Base-by-base conservation (phyloP, 2,113 vertebrate species). In the Albula goreensis region DNA sequence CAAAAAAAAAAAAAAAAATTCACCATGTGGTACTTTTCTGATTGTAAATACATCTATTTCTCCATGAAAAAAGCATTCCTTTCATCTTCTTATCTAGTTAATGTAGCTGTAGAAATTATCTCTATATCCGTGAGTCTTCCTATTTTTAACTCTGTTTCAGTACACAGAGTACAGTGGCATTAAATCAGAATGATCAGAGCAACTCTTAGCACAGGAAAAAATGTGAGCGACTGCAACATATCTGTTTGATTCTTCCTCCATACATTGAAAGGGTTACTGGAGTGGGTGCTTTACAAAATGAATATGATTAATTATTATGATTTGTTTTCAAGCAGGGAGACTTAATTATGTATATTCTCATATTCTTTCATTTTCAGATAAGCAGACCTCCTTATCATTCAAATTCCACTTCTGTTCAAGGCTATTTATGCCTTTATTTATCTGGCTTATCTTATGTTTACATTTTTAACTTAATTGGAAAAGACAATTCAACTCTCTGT, bases 151-250 rank as follows among this genome's bases (percentile, higher is more conserved):
- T 80, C 84, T 83, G 31, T 85, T 87, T 80, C 83, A 25, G 85
- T 12, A 84, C 56, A 77, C 85, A 84, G 86, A 89, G 86, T 90
- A 81, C 80, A 88, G 86, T 82, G 87, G 81, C 87, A 90, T 93
- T 89, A 88, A 92, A 93, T 88, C 87, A 87, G 88, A 90, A 92
- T 92, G 87, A 90, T 86, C 83, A 83, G 84, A 89, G 91, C 87
- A 88, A 90, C 89, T 83, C 50, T 90, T 91, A 91, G 93, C 89
- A 91, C 88, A 92, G 83, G 8, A 19, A 51, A 84, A 86, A 66
- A 66, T 66, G 22, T 66, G 60, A 66, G 17, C 60, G 6, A 51
- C 82, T 52, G 87, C 49, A 84, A 86, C 85, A 90, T 86, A 91
- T 88, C 87, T 86, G 87, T 12, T 41, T 41, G 31, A 41, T 41